A percentile compares a stretch with the other conserved stretches of the same genome.
Conservation (phyloP, 1,140 invertebrate genomes). For the Drosophila bipectinata region DNA sequence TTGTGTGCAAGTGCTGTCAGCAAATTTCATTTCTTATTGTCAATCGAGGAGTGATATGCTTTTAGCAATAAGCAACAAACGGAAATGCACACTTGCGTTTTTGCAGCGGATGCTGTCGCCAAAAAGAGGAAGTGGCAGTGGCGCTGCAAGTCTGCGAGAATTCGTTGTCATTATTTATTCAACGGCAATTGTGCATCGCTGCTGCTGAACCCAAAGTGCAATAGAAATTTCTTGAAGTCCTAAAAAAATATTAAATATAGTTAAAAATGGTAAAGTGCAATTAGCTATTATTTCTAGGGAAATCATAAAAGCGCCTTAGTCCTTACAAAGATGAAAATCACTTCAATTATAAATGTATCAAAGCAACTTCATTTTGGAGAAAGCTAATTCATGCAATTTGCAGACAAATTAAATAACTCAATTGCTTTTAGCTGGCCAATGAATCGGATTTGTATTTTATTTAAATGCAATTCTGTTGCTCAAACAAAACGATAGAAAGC, state of each 20-base stretch:
- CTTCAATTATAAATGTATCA: conserved; percentile 25
- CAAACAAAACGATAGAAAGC: conserved; percentile 16
- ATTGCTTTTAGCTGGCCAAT: conserved; percentile 54
- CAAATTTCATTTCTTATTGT: conserved; percentile 64
- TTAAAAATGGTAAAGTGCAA: neutral
- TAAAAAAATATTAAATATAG: neutral
- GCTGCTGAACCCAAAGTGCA: conserved; percentile 1
- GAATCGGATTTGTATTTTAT: conserved; percentile 55
- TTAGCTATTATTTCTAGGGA: conserved; percentile 13
- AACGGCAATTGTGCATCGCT: conserved; percentile 42
- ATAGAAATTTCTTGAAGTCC: neutral
- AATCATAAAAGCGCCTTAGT: conserved; percentile 35
- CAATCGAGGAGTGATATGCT: conserved; percentile 64
- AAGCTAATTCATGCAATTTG: conserved; percentile 34
- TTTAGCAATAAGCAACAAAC: conserved; percentile 59
- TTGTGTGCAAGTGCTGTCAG: conserved; percentile 41
- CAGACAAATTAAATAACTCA: conserved; percentile 51
- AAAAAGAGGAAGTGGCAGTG: conserved; percentile 35
- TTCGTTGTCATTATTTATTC: conserved; percentile 61
- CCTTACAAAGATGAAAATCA: conserved; percentile 5
- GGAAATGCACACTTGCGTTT: conserved; percentile 63
- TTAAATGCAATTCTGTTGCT: conserved; percentile 47
- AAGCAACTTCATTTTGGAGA: conserved; percentile 19
- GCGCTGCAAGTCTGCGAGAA: conserved; percentile 29
- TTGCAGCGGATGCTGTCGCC: conserved; percentile 51